These are phyloP conservation scores for Equus przewalskii DNA, from an alignment of 2,113 vertebrate genomes.

Conservation along the genomic window DNA sequence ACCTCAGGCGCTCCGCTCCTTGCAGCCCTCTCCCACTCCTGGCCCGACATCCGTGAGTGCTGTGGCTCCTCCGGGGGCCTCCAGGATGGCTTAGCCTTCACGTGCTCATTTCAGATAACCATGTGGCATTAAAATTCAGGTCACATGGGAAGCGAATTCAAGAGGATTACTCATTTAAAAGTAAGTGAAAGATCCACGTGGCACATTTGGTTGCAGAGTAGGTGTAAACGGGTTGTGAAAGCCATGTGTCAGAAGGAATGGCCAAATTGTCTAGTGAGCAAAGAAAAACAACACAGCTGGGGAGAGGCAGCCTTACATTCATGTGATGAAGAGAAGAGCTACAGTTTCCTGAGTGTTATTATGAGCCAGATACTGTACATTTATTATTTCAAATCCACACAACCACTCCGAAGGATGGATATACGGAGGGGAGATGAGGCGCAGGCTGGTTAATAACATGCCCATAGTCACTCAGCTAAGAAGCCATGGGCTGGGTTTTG, in stretches of 20 bases:
- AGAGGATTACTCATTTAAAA: not conserved
- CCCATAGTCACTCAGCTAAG: not conserved
- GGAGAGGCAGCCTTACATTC: not conserved
- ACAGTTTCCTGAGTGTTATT: not conserved
- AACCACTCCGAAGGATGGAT: not conserved
- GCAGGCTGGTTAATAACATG: not conserved
- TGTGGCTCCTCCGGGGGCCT: not conserved
- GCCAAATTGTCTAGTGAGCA: not conserved
- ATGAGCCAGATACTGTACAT: not conserved
- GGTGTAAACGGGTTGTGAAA: not conserved
- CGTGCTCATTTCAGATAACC: not conserved
- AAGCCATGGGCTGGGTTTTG: not conserved
- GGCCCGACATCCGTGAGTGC: not conserved
- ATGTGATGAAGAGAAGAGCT: not conserved
- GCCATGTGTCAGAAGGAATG: not conserved
- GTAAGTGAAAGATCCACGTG: not conserved
- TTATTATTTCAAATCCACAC: not conserved
- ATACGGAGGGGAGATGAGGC: not conserved
- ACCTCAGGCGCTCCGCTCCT: not conserved
- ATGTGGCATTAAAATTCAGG: conserved; percentile 5
- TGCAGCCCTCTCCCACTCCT: rapidly evolving
- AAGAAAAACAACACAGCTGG: not conserved
- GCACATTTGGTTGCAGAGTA: not conserved
- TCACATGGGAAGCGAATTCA: not conserved
- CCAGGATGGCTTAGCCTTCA: not conserved